A percentile compares a stretch with the other conserved stretches of the same genome.
Conservation (phyloP, 1,140 invertebrate species). For the Oryctes rhinoceros region DNA sequence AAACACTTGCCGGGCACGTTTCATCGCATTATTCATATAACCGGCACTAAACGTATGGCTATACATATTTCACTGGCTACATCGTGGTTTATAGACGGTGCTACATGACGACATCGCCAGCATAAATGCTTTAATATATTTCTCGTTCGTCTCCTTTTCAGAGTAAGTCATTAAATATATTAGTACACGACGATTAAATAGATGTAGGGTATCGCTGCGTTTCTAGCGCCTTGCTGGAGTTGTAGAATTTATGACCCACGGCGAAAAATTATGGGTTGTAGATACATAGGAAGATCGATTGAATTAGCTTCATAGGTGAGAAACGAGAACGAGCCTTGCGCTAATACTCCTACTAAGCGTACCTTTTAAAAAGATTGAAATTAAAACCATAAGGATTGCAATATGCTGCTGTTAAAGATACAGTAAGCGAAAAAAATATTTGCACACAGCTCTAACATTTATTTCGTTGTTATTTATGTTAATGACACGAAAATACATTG, state of each 20-base stretch:
- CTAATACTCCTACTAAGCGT: no score
- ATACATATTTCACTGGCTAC: constrained; percentile 17
- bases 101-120: neutral
- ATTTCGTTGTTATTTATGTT: no score
- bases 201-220: neutral
- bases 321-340: neutral
- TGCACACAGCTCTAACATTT: no score
- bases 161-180: neutral
- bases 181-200: neutral
- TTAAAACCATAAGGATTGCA: no score
- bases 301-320: neutral
- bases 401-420: no score
- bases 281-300: neutral
- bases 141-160: neutral
- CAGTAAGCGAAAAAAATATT: no score
- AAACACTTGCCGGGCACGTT: constrained; percentile 6
- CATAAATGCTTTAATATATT: neutral
- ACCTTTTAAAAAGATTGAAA: no score
- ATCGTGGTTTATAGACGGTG: constrained; percentile 7
- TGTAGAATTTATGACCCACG: neutral
- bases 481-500: no score
- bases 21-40: constrained; percentile 29
- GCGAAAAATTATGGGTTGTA: neutral
- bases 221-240: neutral
- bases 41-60: neutral